Conservation (phyloP, 1,140 invertebrate genomes). For the Forficula auricularia region DNA sequence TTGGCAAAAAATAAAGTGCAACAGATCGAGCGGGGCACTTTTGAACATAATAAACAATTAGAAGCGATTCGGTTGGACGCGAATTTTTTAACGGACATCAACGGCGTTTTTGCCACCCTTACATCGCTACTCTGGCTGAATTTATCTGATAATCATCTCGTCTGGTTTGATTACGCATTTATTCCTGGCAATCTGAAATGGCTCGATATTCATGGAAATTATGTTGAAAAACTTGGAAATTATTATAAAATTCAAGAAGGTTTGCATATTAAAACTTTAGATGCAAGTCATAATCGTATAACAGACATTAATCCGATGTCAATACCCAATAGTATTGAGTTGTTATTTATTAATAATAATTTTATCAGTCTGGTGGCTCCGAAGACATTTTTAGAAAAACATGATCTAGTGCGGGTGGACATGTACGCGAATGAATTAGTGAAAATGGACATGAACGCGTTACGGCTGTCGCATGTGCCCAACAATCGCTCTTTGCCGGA, state of each 20-base stretch:
- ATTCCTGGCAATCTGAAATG: conserved; percentile 73
- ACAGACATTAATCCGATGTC: conserved; percentile 57
- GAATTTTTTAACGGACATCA: conserved; percentile 70
- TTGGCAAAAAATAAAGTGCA: conserved; percentile 74
- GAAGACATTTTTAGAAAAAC: conserved; percentile 72
- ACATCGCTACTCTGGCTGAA: conserved; percentile 68
- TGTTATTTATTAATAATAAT: conserved; percentile 80
- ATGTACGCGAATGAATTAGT: conserved; percentile 74
- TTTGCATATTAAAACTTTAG: conserved; percentile 55
- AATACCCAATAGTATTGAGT: conserved; percentile 74
- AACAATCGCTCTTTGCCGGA: conserved; percentile 53
- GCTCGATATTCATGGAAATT: conserved; percentile 76
- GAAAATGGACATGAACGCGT: conserved; percentile 59
- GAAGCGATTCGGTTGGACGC: conserved; percentile 72
- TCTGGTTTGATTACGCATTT: conserved; percentile 81
- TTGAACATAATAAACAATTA: conserved; percentile 56
- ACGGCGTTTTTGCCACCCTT: conserved; percentile 65
- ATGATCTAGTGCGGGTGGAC: conserved; percentile 66
- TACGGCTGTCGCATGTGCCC: conserved; percentile 52
- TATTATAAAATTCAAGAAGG: conserved; percentile 68
- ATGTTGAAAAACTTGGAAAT: conserved; percentile 66
- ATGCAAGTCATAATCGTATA: conserved; percentile 74
- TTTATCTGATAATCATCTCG: conserved; percentile 75
- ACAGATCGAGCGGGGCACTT: conserved; percentile 61
- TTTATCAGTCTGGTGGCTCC: conserved; percentile 57